These are phyloP conservation scores for Calephelis nemesis DNA, from an alignment of 1,140 invertebrate genomes.

Conservation along the genomic window DNA sequence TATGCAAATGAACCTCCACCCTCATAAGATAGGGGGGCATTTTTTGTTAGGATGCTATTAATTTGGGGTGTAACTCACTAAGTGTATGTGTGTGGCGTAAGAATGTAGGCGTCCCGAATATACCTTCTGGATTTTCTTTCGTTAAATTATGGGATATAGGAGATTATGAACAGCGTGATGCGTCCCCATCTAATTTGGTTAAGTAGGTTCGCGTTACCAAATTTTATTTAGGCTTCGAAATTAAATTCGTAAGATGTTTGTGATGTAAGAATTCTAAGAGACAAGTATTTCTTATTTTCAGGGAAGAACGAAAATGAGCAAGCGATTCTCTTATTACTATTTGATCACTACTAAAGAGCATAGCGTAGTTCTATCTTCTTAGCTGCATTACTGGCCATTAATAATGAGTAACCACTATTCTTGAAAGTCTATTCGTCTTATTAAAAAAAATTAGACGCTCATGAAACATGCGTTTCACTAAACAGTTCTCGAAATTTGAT, in stretches of 20 bases:
- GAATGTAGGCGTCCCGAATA: constrained; percentile 37
- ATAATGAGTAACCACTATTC: too few species aligned
- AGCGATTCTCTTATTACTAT: too few species aligned
- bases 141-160: constrained; percentile 66
- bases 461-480: too few species aligned
- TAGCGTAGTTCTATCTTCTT: too few species aligned
- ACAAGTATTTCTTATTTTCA: too few species aligned
- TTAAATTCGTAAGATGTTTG: constrained; percentile 6
- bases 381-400: too few species aligned
- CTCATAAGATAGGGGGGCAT: constrained; percentile 67
- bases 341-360: too few species aligned
- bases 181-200: constrained; percentile 35
- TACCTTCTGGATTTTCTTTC: constrained; percentile 50
- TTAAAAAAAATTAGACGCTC: too few species aligned
- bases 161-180: constrained; percentile 60
- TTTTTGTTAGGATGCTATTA: constrained; percentile 78
- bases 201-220: constrained; percentile 21
- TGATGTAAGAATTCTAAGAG: too few species aligned
- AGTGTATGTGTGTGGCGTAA: constrained; percentile 50
- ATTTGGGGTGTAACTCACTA: constrained; percentile 75
- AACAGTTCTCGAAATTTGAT: too few species aligned
- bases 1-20: constrained; percentile 74
- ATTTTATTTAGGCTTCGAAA: neutral
- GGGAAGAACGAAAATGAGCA: too few species aligned
- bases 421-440: too few species aligned